Base-by-base conservation (phyloP, 2,113 vertebrate genomes). In the Melanerpes aurifrons region DNA sequence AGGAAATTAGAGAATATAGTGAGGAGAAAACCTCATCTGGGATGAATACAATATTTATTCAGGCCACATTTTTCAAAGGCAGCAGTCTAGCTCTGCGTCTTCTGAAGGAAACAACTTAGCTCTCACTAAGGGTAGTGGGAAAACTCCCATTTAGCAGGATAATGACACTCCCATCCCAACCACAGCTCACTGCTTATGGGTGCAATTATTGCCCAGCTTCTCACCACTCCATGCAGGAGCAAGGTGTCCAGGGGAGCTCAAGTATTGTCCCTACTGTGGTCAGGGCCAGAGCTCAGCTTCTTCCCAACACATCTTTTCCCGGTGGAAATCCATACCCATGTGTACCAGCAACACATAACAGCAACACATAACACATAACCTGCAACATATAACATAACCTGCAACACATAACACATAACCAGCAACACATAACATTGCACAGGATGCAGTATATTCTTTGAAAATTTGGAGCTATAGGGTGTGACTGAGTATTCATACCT, bases 1-100 rank as follows among this genome's bases (percentile, higher is more conserved):
- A 80, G 61, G 71, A 91, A 95, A 92, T 82, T 53, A 81, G 32
- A 72, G 70, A 74, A 83, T 64, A n/a, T 5, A 84, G 54, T 24
- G 54, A 75, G 50, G 76, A 70, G 40, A 35, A 83, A 92, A 9
- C 48, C 74, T 66, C 84, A 76, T 43, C 54, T 82, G 89, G 58
- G 89, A 58, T 68, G 43, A 62, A 78, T 63, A 18, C 32, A 64
- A 29, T 66, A 73, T 82, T 95, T 96, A 89, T 82, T 85, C 71
- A 54, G 71, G 85, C 47, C 73, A 43, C 59, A n/a, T 58, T 92
- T 94, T 82, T 90, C 72, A 70, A 90, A 90, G 88, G 64, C 80
- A 79, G 71, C 63, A 53, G 43, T 68, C 45, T 22, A 90, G 68
- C n/a, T 26, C 64, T 47, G 47, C 0, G 1, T 62, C 87, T 75